Base-by-base conservation (phyloP, 2,797 vertebrate genomes). In the Etheostoma nigrum region DNA sequence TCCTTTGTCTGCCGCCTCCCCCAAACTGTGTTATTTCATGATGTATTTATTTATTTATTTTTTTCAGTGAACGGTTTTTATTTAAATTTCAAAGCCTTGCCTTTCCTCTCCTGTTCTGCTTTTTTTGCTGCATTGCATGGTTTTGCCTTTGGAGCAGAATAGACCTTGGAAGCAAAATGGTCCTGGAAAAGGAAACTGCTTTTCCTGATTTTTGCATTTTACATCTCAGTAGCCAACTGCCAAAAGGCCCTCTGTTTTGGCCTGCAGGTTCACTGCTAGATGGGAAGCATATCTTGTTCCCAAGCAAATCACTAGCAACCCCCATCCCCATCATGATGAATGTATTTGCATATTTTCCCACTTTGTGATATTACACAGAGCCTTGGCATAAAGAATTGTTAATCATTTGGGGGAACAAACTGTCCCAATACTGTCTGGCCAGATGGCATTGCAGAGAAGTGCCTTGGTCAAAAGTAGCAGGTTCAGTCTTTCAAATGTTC, bases 201-300 rank as follows among this genome's bases (percentile, higher is more conserved):
- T 88, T 60, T 88, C 81, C 76, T 36, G 77, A 75, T 86, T 88
- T 84, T 88, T 87, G 75, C 83, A 88, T 91, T 91, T 91, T 84
- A 72, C 90, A 87, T 91, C 86, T 90, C 76, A 2, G 83, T 71
- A 87, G 84, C 90, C 89, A 91, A 91, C 79, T 73, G 84, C 91
- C 72, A 66, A 83, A 66, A 89, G 87, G 88, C 80, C 79, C 72
- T 79, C 87, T 79, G 80, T 77, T 66, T 90, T 88, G 86, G 87
- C 86, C 87, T 82, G 81, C 81, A 79, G 86, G 82, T 86, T 78
- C 69, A 73, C 72, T 79, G 79, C 74, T 70, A 82, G 84, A 90
- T 87, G 69, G 78, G 81, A 85, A 85, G 23, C 73, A 58, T 85
- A 87, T 89, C 72, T 80, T 54, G 59, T 67, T 76, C 55, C 55